Percentiles rank a stretch among this genome's conserved stretches.
Evolutionary conservation across 2,888 invertebrate genomes (phyloP).

Genomic region (Polia nebulosa): DNA sequence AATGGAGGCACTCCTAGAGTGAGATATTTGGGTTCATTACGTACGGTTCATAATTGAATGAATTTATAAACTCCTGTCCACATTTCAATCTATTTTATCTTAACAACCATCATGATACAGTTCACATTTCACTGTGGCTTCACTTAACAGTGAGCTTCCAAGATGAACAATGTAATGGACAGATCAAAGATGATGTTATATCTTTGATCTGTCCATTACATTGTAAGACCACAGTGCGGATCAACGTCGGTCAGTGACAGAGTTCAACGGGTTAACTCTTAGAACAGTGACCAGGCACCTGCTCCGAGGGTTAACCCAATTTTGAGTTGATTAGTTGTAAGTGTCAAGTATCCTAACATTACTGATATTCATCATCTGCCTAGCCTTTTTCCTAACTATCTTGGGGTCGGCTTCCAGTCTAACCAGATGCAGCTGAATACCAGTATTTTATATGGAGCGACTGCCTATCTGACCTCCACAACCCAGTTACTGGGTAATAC

Average conservation of each 20-base stretch:
- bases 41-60: too few relatives aligned
- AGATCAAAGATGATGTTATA: neutral
- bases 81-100: conserved; percentile 23
- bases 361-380: too few relatives aligned
- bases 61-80: too few relatives aligned
- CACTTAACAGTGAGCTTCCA: conserved; percentile 2
- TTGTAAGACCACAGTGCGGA: conserved; percentile 4
- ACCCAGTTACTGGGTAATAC: too few relatives aligned
- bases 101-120: neutral
- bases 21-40: too few relatives aligned
- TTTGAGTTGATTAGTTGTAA: conserved; percentile 29
- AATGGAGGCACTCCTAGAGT: too few relatives aligned
- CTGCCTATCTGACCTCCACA: too few relatives aligned
- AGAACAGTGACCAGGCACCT: conserved; percentile 17
- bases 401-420: too few relatives aligned
- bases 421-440: too few relatives aligned
- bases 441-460: too few relatives aligned
- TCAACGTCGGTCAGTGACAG: conserved; percentile 30
- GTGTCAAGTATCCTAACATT: conserved; percentile 20
- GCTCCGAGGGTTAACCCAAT: conserved; percentile 1
- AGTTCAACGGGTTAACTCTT: neutral
- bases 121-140: neutral
- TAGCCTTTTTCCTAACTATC: too few relatives aligned
- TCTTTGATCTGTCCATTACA: conserved; percentile 39
- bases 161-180: too few relatives aligned